Evolutionary conservation across 2,888 invertebrate species (phyloP).

Genomic region (Aphrophora alni): DNA sequence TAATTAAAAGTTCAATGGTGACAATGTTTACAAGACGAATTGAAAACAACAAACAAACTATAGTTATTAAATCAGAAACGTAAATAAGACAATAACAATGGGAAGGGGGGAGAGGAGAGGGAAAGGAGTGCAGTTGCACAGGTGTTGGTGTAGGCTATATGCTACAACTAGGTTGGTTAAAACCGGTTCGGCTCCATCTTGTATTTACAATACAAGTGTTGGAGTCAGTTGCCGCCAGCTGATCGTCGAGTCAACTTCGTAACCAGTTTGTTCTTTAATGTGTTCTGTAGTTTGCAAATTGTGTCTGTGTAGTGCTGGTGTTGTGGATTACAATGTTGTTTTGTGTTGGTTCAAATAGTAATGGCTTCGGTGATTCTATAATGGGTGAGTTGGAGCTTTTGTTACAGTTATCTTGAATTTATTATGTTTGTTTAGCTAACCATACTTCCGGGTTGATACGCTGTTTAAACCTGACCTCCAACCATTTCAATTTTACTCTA

Average conservation of each 20-base stretch:
- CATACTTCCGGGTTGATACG: background rate
- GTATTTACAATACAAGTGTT: background rate
- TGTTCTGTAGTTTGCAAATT: background rate
- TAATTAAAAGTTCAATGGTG: no score
- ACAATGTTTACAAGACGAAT: no score
- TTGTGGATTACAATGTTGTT: background rate
- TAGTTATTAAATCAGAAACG: no score
- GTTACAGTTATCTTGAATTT: background rate
- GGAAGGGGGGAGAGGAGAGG: no score
- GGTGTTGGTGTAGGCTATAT: no score
- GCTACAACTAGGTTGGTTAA: background rate
- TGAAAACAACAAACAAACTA: no score
- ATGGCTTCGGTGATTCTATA: background rate
- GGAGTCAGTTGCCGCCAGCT: background rate
- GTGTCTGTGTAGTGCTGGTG: background rate
- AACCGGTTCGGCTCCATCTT: constrained; percentile 6
- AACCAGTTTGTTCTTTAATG: background rate
- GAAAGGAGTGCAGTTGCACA: no score
- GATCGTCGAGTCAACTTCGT: background rate
- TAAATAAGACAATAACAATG: no score
- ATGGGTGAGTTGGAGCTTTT: background rate
- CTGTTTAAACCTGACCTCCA: background rate
- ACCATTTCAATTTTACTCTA: background rate
- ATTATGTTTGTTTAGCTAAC: background rate
- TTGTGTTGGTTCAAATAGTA: background rate